Evolutionary conservation across 2,888 invertebrate species (phyloP).

Genomic region (Netelia fuscicornis): DNA sequence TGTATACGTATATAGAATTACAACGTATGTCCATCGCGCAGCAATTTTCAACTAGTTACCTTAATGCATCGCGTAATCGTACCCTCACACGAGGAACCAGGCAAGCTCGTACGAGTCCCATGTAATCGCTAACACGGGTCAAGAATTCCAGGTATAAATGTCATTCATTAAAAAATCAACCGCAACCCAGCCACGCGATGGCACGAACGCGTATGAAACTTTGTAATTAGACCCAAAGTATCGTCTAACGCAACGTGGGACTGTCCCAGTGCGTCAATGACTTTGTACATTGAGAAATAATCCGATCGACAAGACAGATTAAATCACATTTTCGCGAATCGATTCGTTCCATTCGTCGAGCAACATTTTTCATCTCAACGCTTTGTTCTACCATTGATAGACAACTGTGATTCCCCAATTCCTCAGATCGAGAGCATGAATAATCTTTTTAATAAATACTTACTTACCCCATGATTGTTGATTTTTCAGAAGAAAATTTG

Average conservation of each 20-base stretch:
- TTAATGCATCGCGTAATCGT: constrained; percentile 27
- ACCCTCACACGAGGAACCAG: neutral
- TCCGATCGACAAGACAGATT: no score
- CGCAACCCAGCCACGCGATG: neutral
- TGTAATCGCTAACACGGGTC: constrained; percentile 34
- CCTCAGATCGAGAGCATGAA: no score
- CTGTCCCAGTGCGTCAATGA: constrained; percentile 58
- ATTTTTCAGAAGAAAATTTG: no score
- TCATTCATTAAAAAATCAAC: constrained; percentile 40
- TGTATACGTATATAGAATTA: neutral
- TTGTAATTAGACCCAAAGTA: constrained; percentile 15
- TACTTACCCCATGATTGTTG: no score
- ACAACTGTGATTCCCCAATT: no score
- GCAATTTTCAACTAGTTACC: constrained; percentile 18
- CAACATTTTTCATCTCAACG: no score
- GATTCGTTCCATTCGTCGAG: no score
- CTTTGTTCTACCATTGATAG: no score
- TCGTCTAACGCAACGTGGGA: constrained; percentile 28
- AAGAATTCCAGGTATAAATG: constrained; percentile 41
- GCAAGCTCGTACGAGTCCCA: neutral
- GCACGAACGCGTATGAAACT: constrained; percentile 17
- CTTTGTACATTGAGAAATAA: neutral
- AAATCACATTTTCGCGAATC: no score
- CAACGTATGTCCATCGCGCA: neutral
- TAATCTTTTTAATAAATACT: no score